Base-by-base conservation (phyloP, 2,888 invertebrate species). In the Scaptomyza cyrtandrae region DNA sequence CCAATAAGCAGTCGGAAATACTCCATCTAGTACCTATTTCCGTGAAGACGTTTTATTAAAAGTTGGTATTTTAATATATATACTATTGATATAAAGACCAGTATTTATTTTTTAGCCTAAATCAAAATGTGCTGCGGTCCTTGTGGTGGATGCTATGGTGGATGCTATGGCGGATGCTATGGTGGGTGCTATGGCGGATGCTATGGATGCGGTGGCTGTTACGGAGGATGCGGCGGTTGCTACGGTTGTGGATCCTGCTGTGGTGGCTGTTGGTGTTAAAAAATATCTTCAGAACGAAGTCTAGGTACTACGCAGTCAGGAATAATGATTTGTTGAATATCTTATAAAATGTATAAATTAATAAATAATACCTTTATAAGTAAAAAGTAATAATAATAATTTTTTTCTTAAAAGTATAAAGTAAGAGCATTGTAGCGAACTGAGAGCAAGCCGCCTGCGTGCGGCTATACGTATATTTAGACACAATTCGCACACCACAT, bases 81-180 rank as follows among this genome's bases (percentile, higher is more conserved):
- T 5, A 29, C 5, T 19, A 19, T 5, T 35, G 13, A 24, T 24
- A 24, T 13, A 35, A 13, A n/a, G 0, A 29, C 14, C 3, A 14
- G 14, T 6, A 29, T 14, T 24, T 5, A 19, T 24, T 24, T 4
- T 24, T 24, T 9, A 53, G 58, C 4, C 9, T 6, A n/a, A 13
- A n/a, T 14, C 39, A 58, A 41, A 10, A 58, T 58, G 58, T 53
- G 58, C 37, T 58, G 54, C 19, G 24, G 58, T 4, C 54, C 54
- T 4, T 54, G 58, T 6, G 19, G 19, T 19, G 19, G 19, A 19
- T 19, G 19, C 19, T 19, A 19, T 7, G 39, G 54, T 6, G 57
- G 57, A 16, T 37, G 29, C 3, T 57, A 53, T 24, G 46, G 46
- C 0, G 14, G 24, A 24, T 24, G 24, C 24, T 24, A 3, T 24